Evolutionary conservation across 2,888 invertebrate genomes (phyloP).

Genomic region (Ennomos quercinarius): DNA sequence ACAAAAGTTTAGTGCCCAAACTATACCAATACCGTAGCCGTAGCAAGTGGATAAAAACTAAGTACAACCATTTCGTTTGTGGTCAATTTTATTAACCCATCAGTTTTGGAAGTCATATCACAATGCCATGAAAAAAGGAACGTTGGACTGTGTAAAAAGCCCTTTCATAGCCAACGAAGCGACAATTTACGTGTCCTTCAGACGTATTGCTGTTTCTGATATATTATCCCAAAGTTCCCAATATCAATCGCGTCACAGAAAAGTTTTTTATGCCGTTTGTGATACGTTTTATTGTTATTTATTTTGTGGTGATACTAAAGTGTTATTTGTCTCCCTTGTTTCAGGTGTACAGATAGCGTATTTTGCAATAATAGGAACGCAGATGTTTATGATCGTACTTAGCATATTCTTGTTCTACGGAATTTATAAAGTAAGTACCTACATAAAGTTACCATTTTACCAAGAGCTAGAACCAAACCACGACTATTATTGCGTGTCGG

Average conservation of each 20-base stretch:
- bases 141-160: constrained; percentile 9
- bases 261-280: background rate
- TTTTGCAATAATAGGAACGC: constrained; percentile 91
- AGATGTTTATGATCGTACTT: constrained; percentile 91
- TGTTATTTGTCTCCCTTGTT: constrained; percentile 67
- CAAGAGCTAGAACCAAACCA: no score
- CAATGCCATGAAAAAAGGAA: constrained; percentile 22
- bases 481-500: no score
- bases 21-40: background rate
- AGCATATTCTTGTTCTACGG: constrained; percentile 90
- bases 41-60: constrained; percentile 8
- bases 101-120: constrained; percentile 32
- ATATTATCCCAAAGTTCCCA: constrained; percentile 40
- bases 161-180: constrained; percentile 36
- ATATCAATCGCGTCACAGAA: constrained; percentile 37
- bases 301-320: constrained; percentile 3
- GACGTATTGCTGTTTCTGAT: constrained; percentile 33
- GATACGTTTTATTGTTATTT: no score
- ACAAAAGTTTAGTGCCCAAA: no score
- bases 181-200: constrained; percentile 41
- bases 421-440: constrained; percentile 89
- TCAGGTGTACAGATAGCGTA: constrained; percentile 93
- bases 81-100: constrained; percentile 15
- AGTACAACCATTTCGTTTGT: constrained; percentile 25
- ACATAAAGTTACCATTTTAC: background rate